These are phyloP conservation scores for Drosophila pectinifera DNA, from an alignment of 1,140 invertebrate genomes.

Conservation along the genomic window DNA sequence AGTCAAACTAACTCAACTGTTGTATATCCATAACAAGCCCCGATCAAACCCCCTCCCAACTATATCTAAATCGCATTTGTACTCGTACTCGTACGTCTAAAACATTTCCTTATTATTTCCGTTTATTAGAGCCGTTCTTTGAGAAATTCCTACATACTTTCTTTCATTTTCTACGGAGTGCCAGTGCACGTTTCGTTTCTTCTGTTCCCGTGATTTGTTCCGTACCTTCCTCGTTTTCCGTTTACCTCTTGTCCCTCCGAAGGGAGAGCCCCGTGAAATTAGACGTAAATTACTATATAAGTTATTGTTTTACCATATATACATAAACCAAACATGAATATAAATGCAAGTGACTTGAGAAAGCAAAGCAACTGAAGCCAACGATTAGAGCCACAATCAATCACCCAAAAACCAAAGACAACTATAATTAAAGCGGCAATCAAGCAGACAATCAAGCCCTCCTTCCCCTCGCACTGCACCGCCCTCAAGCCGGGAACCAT, in stretches of 20 bases:
- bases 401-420: not conserved
- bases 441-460: slow-evolving; percentile 23
- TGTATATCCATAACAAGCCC: slow-evolving; percentile 42
- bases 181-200: slow-evolving; percentile 63
- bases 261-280: slow-evolving; percentile 21
- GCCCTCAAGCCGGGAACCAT: slow-evolving; percentile 3
- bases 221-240: slow-evolving; percentile 24
- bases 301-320: slow-evolving; percentile 48
- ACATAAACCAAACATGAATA: slow-evolving; percentile 51
- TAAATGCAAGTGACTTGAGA: slow-evolving; percentile 50
- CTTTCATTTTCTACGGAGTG: slow-evolving; percentile 52
- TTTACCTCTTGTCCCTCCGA: slow-evolving; percentile 17
- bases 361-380: slow-evolving; percentile 55
- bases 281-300: slow-evolving; percentile 36
- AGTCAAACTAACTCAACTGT: slow-evolving; percentile 74
- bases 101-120: slow-evolving; percentile 47
- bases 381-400: slow-evolving; percentile 52
- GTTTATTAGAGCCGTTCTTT: slow-evolving; percentile 39
- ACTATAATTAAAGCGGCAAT: slow-evolving; percentile 21
- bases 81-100: slow-evolving; percentile 41
- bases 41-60: slow-evolving; percentile 10
- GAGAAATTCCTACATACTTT: slow-evolving; percentile 26
- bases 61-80: slow-evolving; percentile 58
- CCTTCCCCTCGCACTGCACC: slow-evolving; percentile 32
- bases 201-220: slow-evolving; percentile 38